phyloP scores from a whole-genome alignment of 2,797 vertebrate genomes.

The Sebastes umbrosus region DNA sequence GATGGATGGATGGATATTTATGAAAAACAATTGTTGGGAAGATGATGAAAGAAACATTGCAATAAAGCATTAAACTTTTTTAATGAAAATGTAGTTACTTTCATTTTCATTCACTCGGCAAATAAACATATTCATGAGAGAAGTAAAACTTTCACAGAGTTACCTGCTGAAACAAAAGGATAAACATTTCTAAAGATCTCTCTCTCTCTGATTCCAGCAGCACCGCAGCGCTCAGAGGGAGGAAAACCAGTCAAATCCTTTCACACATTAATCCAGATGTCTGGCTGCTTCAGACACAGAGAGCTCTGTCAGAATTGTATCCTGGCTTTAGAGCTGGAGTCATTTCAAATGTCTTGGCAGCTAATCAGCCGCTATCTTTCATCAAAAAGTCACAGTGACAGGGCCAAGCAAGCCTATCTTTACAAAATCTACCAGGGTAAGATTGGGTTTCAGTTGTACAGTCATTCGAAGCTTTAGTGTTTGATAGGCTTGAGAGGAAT shows the following conservation, averaged over 20 bases:
- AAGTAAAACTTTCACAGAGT: background rate
- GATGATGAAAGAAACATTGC: background rate
- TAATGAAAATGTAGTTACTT: background rate
- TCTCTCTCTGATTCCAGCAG: slow-evolving; percentile 31
- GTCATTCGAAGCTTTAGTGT: slow-evolving; percentile 21
- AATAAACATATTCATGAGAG: background rate
- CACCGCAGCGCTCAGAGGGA: slow-evolving; percentile 28
- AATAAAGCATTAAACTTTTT: background rate
- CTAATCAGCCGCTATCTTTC: slow-evolving; percentile 64
- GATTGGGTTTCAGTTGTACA: slow-evolving; percentile 33
- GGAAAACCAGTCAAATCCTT: slow-evolving; percentile 54
- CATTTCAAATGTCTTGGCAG: slow-evolving; percentile 62
- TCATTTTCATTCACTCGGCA: background rate
- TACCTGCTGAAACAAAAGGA: background rate
- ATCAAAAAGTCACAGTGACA: slow-evolving; percentile 56
- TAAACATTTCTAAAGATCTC: background rate
- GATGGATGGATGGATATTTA: no score
- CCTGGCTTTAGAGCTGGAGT: slow-evolving; percentile 56
- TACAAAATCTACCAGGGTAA: slow-evolving; percentile 42
- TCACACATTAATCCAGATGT: slow-evolving; percentile 67
- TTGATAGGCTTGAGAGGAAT: slow-evolving; percentile 22
- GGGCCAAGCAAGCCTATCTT: slow-evolving; percentile 27
- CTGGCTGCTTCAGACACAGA: slow-evolving; percentile 49
- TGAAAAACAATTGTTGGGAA: background rate
- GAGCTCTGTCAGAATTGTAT: slow-evolving; percentile 56